Base-by-base conservation (phyloP, 2,888 invertebrate species). In the Caradrina kadenii region DNA sequence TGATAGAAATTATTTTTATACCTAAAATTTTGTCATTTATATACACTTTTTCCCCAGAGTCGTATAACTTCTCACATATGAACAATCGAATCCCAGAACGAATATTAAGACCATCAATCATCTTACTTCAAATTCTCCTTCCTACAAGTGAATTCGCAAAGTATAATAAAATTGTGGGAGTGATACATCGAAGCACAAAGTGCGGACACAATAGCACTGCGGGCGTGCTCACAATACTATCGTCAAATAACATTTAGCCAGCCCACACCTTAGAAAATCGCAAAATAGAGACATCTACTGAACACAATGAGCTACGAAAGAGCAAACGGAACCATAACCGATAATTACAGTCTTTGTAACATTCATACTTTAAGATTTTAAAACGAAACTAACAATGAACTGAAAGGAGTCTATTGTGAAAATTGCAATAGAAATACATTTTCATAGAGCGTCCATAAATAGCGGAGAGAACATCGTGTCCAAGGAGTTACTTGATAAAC, bases 161-260 rank as follows among this genome's bases (percentile, higher is more conserved):
- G 87, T 83, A 93, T 91, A 92, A 93, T 92, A 89, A 93, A 94
- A 92, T 92, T 90, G 93, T 95, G 93, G 95, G 95, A 94, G 96
- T 96, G 96, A 96, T 95, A 93, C 90, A 90, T 90, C 88, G 84
- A 81, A 79, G 88, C 84, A 93, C 89, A 93, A 91, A 90, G 88
- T 86, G 35, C 65, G 48, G 31, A 35, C 48, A 94, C 93, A 95
- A 96, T 85, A 85, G 90, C 95, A n/a, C 95, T 80, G 88, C 95
- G 88, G 95, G 94, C 91, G 94, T 90, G 91, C 94, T 92, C 89
- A 94, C 94, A 93, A 93, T 92, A 88, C 91, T 89, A 90, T 95
- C 94, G 94, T 96, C 94, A 95, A 95, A 95, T 95, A 95, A 94
- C 95, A 93, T 95, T 95, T 95, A 95, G 93, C 93, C 93, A 91